A percentile compares a stretch with the other conserved stretches of the same genome.
These are phyloP conservation scores for Liopterus haemorrhoidalis DNA, from an alignment of 2,888 invertebrate genomes.

Conservation along the genomic window DNA sequence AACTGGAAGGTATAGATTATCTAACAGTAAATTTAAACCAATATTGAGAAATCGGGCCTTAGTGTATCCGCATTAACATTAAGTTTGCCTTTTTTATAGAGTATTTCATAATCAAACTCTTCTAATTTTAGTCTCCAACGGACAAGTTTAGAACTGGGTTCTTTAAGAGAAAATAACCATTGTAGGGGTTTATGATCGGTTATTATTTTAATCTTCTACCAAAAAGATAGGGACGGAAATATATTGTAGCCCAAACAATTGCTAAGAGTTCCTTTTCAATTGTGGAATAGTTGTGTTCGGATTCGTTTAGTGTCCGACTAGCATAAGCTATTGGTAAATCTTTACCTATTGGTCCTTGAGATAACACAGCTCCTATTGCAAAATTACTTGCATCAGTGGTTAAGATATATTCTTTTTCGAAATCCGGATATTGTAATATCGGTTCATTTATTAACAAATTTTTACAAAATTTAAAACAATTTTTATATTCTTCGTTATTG, in stretches of 20 bases:
- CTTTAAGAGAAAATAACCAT: conserved; percentile 31
- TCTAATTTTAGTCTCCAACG: too few relatives aligned
- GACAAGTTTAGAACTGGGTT: conserved; percentile 31
- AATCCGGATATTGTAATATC: conserved; percentile 28
- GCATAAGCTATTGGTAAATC: conserved; percentile 35
- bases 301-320: conserved; percentile 28
- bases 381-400: conserved; percentile 33
- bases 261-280: conserved; percentile 34
- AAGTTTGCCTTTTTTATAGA: conserved; percentile 27
- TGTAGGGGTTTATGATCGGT: conserved; percentile 33
- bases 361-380: conserved; percentile 31
- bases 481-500: too few relatives aligned
- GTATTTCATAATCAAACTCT: conserved; percentile 33
- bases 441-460: not conserved
- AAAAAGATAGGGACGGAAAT: conserved; percentile 35
- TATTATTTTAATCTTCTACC: conserved; percentile 32
- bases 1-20: too few relatives aligned
- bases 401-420: conserved; percentile 28
- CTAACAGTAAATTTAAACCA: too few relatives aligned
- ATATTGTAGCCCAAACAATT: conserved; percentile 32
- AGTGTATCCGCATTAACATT: too few relatives aligned
- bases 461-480: too few relatives aligned
- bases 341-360: conserved; percentile 33
- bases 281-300: conserved; percentile 28
- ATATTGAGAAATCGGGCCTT: too few relatives aligned